phyloP scores from a whole-genome alignment of 2,888 invertebrate species.

The Lathronympha strigana region DNA sequence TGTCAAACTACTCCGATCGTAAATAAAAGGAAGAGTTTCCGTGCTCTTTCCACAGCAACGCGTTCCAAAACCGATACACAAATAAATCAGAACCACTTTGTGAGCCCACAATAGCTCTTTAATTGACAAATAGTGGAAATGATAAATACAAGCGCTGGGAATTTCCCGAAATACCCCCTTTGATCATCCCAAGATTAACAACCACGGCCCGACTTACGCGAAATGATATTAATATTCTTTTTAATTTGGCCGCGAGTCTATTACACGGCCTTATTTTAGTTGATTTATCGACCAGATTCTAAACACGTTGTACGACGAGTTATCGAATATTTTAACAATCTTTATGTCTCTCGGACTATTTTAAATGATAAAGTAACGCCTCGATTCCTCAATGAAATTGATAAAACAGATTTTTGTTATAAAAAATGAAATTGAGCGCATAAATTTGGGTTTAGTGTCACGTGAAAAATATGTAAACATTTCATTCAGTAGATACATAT shows the following conservation, averaged over 20 bases:
- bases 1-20: slow-evolving; percentile 12
- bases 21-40: slow-evolving; percentile 26
- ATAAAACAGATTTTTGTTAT: slow-evolving; percentile 30
- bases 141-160: slow-evolving; percentile 78
- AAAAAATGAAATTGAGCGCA: slow-evolving; percentile 28
- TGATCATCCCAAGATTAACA: slow-evolving; percentile 81
- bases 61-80: slow-evolving; percentile 56
- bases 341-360: slow-evolving; percentile 51
- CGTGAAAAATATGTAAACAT: slow-evolving; percentile 34
- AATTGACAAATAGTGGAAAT: slow-evolving; percentile 84
- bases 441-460: slow-evolving; percentile 30
- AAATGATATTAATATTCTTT: slow-evolving; percentile 81
- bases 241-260: slow-evolving; percentile 72
- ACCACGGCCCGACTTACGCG: slow-evolving; percentile 67
- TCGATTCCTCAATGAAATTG: slow-evolving; percentile 31
- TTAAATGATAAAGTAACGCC: slow-evolving; percentile 46
- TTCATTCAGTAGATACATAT: slow-evolving; percentile 36
- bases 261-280: slow-evolving; percentile 50
- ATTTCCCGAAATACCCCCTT: slow-evolving; percentile 79
- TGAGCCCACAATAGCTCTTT: slow-evolving; percentile 77
- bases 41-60: slow-evolving; percentile 24
- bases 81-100: slow-evolving; percentile 78
- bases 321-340: slow-evolving; percentile 52
- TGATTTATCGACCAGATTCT: slow-evolving; percentile 43
- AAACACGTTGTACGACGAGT: slow-evolving; percentile 55